Conservation (phyloP, 2,888 invertebrate genomes). For the Drosophila atroscutellata region DNA sequence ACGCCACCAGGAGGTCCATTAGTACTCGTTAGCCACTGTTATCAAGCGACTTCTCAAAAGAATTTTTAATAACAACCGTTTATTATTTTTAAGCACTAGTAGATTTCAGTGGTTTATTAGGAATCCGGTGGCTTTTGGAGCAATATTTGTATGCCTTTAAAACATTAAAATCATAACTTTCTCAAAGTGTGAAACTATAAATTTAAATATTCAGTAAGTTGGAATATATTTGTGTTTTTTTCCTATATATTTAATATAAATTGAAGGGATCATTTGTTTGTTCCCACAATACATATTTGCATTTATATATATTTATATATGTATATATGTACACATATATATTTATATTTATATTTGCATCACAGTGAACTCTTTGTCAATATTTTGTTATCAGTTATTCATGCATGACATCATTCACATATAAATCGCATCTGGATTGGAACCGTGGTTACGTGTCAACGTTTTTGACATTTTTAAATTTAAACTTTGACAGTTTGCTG, state of each 20-base stretch:
- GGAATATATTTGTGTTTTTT: background rate
- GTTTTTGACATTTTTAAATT: constrained; percentile 80
- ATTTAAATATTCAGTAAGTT: background rate
- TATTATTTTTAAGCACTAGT: constrained; percentile 17
- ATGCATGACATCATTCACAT: constrained; percentile 77
- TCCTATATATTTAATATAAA: background rate
- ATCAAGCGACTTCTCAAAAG: constrained; percentile 16
- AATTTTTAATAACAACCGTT: constrained; percentile 29
- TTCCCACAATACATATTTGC: constrained; percentile 9
- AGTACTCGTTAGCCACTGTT: constrained; percentile 12
- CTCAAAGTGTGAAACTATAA: too few species aligned
- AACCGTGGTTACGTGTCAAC: constrained; percentile 57
- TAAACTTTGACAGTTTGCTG: constrained; percentile 74
- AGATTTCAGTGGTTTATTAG: constrained; percentile 4
- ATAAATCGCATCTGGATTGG: constrained; percentile 49
- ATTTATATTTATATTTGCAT: constrained; percentile 12
- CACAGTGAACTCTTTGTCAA: constrained; percentile 56
- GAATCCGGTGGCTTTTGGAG: background rate
- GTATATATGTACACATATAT: too few species aligned
- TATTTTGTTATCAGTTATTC: constrained; percentile 74
- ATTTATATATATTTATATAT: constrained; percentile 13
- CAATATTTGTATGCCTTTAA: background rate
- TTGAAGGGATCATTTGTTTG: background rate
- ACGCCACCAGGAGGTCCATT: constrained; percentile 35
- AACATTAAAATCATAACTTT: background rate